Base-by-base conservation (phyloP, 2,888 invertebrate species). In the Barypeithes pellucidus region DNA sequence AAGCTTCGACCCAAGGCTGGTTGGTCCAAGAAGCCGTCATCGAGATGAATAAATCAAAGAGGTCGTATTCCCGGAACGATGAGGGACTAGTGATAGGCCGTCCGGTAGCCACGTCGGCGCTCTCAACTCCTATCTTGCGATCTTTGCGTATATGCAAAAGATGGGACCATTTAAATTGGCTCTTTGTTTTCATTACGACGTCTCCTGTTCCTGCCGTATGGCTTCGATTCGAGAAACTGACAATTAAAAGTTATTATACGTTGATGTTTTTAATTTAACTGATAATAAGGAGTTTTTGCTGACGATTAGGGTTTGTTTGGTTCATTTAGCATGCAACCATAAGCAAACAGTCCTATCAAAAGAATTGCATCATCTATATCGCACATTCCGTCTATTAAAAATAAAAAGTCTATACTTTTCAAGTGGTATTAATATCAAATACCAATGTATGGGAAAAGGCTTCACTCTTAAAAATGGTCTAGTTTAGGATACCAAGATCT, bases 11-110 rank as follows among this genome's bases (percentile, higher is more conserved):
- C 29, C 20, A 20, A 22, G 52, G 41, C 57, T 36, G 24, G 52
- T 33, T 33, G 41, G 63, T 18, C 45, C 59, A 62, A 72, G 47
- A 41, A 66, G 52, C 79, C 80, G 78, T 82, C 82, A 82, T 81
- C 82, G 81, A 81, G 81, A 82, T 82, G 82, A 81, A 83, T 82
- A 82, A 83, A 83, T 83, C 82, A 83, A 81, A 81, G 79, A 71
- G 29, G 67, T 67, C 57, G 62, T 52, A 43, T 75, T 75, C 75
- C 69, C 67, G 69, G 82, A 82, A 81, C 81, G 83, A 82, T 82
- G 81, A 81, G 78, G 79, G 78, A 72, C 78, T 76, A 73, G 77
- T 78, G 81, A 83, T 82, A 83, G 80, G 80, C 75, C 80, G 77
- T 73, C 77, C 77, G 76, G 80, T 78, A 80, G 81, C 77, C 81